Evolutionary conservation across 2,888 invertebrate species (phyloP), one percentile per base, ranked within the genome.

Genomic region (Formica aserva): DNA sequence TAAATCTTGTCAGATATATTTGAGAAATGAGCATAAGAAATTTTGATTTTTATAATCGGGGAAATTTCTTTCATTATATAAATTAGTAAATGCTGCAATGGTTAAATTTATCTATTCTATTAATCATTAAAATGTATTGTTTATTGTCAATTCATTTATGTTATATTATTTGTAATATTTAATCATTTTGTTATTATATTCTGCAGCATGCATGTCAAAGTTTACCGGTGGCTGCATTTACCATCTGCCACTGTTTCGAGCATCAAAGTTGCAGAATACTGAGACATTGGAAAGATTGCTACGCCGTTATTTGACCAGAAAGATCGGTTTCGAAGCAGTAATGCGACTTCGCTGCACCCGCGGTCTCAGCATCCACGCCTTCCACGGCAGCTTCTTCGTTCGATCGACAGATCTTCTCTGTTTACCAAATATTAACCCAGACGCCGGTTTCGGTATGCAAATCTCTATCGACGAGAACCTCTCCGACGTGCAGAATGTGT

Each of bases 351-450:
- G 99, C 8, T 99, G 99, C 94, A 98, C 99, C 1, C 97, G 97
- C 93, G 99, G 99, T 22, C 95, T 99, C 82, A 96, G 98, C 38
- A 98, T 99, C 92, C 99, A 99, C 95, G 98, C 99, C 93, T 99
- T 99, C 97, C 99, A 99, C 95, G 99, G 99, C 60, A 99, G 99
- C 95, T 99, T 99, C 96, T 99, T 99, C 95, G 99, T 99, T 72
- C 97, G 99, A 4, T 99, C 99, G 0, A 99, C 99, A 4, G 99
- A 99, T 95, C 96, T 99, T 80, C 95, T 99, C 82, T 98, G 99
- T 15, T 95, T 99, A 91, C 99, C 99, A 57, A 99, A 99, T 95
- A 97, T 99, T 84, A 99, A 99, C 94, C 99, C 99, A 0, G 99
- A 99, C 95, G 98, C 99, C 6, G 99, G 98, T 26, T 99, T 99